These are phyloP conservation scores for Crocuta crocuta DNA, from an alignment of 2,113 vertebrate species.

Conservation along the genomic window DNA sequence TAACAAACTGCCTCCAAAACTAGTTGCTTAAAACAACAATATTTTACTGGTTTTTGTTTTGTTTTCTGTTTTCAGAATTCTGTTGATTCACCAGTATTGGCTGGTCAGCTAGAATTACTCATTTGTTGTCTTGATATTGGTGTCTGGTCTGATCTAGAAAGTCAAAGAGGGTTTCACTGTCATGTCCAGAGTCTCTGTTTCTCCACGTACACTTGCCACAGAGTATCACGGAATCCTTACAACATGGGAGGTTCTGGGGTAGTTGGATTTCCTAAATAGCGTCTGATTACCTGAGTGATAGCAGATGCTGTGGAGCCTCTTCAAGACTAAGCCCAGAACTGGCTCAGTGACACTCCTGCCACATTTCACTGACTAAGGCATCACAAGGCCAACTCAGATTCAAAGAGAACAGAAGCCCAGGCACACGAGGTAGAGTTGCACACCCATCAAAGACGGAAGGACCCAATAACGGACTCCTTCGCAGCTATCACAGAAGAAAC, in stretches of 20 bases:
- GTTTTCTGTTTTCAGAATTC: not conserved
- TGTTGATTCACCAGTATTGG: not conserved
- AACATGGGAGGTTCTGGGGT: not conserved
- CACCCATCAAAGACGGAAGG: fast-evolving
- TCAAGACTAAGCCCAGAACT: not conserved
- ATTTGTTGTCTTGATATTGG: not conserved
- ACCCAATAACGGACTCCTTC: not conserved
- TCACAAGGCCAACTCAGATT: not conserved
- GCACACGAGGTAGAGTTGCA: not conserved
- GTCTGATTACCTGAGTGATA: not conserved
- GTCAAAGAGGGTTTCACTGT: not conserved
- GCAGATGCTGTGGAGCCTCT: not conserved
- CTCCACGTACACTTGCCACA: fast-evolving
- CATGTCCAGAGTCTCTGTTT: fast-evolving
- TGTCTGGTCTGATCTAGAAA: not conserved
- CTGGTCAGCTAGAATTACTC: not conserved
- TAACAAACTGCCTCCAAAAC: not conserved
- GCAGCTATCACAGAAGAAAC: not conserved
- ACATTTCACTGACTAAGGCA: not conserved
- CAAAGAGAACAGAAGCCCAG: not conserved
- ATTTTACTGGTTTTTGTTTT: not conserved
- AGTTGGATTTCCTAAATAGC: not conserved
- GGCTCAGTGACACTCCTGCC: not conserved
- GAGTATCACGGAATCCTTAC: not conserved
- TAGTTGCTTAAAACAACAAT: not conserved